A percentile compares a stretch with the other conserved stretches of the same genome.
These are phyloP conservation scores for Mystacides longicornis DNA, from an alignment of 2,888 invertebrate species.

Conservation along the genomic window DNA sequence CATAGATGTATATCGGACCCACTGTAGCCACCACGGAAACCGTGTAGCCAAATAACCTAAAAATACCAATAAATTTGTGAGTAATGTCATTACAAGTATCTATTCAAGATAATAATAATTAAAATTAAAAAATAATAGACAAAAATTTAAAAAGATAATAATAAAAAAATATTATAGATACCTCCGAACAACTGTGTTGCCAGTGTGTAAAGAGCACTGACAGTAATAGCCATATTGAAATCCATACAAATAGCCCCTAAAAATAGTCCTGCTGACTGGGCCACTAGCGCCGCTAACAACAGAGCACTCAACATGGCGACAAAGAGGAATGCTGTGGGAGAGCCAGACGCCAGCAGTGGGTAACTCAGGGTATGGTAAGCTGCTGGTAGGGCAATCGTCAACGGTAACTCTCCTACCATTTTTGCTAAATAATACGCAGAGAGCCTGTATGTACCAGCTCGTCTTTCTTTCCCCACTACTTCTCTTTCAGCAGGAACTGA, in stretches of 20 bases:
- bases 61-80: background rate
- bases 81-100: background rate
- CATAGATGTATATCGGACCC: slow-evolving; percentile 70
- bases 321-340: slow-evolving; percentile 49
- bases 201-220: slow-evolving; percentile 68
- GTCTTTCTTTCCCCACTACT: slow-evolving; percentile 72
- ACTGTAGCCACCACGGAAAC: slow-evolving; percentile 64
- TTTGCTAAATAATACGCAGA: slow-evolving; percentile 77
- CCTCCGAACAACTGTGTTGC: slow-evolving; percentile 68
- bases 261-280: slow-evolving; percentile 73
- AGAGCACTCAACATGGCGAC: slow-evolving; percentile 60
- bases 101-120: background rate
- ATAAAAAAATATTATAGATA: slow-evolving; percentile 6
- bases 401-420: slow-evolving; percentile 71
- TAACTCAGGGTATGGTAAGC: slow-evolving; percentile 71
- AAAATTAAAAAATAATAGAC: background rate
- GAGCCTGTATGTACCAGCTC: slow-evolving; percentile 69
- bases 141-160: background rate
- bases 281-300: slow-evolving; percentile 63
- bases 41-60: slow-evolving; percentile 62
- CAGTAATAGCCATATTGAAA: slow-evolving; percentile 69
- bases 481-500: slow-evolving; percentile 71
- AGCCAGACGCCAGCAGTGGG: slow-evolving; percentile 58
- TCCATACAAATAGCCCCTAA: slow-evolving; percentile 72
- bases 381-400: slow-evolving; percentile 66